These are phyloP conservation scores for Calliphora vomitoria DNA, from an alignment of 2,888 invertebrate species.

Conservation along the genomic window DNA sequence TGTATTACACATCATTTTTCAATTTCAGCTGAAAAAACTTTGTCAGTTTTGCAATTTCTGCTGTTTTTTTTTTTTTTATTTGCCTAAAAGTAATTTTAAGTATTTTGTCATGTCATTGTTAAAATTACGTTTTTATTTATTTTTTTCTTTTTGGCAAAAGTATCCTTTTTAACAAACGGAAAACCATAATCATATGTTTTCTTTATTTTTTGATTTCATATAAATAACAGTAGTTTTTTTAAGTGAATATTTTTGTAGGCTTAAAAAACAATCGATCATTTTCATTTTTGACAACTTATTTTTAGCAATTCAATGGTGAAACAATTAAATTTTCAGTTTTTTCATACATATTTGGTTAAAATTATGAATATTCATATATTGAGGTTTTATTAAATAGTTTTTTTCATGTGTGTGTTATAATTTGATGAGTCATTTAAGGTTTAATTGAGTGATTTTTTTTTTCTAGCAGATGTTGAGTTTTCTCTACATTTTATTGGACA, in stretches of 20 bases:
- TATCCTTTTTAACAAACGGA: constrained; percentile 60
- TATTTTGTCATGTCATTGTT: constrained; percentile 73
- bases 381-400: constrained; percentile 37
- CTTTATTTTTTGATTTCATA: constrained; percentile 71
- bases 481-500: neutral
- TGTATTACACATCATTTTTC: constrained; percentile 68
- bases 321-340: constrained; percentile 49
- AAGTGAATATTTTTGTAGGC: constrained; percentile 70
- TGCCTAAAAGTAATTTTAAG: constrained; percentile 66
- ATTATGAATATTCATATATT: constrained; percentile 66
- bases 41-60: constrained; percentile 41
- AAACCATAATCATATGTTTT: constrained; percentile 62
- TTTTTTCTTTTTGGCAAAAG: constrained; percentile 34
- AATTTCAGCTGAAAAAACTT: constrained; percentile 58
- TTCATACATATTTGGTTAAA: constrained; percentile 14
- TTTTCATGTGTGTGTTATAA: constrained; percentile 34
- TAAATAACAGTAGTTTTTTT: constrained; percentile 81
- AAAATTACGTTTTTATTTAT: constrained; percentile 51
- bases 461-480: constrained; percentile 37
- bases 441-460: neutral
- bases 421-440: constrained; percentile 64
- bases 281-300: constrained; percentile 71
- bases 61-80: constrained; percentile 31
- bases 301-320: constrained; percentile 54
- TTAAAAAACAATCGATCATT: constrained; percentile 76